phyloP scores from a whole-genome alignment of 1,140 invertebrate species.

The Drosophila chauvacae region DNA sequence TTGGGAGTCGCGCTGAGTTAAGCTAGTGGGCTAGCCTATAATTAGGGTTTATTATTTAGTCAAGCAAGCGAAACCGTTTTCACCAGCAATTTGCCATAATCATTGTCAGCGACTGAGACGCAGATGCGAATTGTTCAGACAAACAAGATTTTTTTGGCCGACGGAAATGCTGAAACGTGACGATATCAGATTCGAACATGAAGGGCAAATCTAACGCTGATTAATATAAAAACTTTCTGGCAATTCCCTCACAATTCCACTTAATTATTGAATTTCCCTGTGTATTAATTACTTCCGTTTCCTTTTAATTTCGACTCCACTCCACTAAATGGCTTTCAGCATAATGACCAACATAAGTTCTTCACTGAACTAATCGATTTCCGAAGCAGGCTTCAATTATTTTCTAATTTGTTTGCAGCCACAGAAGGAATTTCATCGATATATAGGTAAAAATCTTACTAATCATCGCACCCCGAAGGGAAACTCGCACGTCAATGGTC shows the following conservation, averaged over 20 bases:
- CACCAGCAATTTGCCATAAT: slow-evolving; percentile 35
- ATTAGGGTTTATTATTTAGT: slow-evolving; percentile 55
- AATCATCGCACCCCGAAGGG: slow-evolving; percentile 18
- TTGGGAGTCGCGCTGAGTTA: slow-evolving; percentile 4
- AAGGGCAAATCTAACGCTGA: slow-evolving; percentile 3
- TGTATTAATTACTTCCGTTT: slow-evolving; percentile 19
- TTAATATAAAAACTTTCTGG: slow-evolving; percentile 2
- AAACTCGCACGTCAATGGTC: slow-evolving; percentile 14
- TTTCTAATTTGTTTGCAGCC: slow-evolving; percentile 69
- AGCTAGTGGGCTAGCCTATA: slow-evolving; percentile 8
- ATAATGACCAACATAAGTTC: slow-evolving; percentile 51
- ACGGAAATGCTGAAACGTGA: slow-evolving; percentile 35
- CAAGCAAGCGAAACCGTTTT: slow-evolving; percentile 60
- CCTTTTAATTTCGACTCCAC: slow-evolving; percentile 32
- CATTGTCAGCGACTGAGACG: slow-evolving; percentile 28
- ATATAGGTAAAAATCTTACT: slow-evolving; percentile 42
- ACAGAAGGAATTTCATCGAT: slow-evolving; percentile 43
- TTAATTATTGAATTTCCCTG: not conserved
- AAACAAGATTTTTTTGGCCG: slow-evolving; percentile 34
- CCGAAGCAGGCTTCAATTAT: slow-evolving; percentile 54
- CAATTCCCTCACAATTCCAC: not conserved
- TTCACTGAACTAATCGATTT: slow-evolving; percentile 44
- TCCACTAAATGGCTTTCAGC: slow-evolving; percentile 26
- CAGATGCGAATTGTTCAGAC: slow-evolving; percentile 38
- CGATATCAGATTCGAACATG: slow-evolving; percentile 25